Conservation (phyloP, 1,140 invertebrate genomes). For the Bombus soroeensis region DNA sequence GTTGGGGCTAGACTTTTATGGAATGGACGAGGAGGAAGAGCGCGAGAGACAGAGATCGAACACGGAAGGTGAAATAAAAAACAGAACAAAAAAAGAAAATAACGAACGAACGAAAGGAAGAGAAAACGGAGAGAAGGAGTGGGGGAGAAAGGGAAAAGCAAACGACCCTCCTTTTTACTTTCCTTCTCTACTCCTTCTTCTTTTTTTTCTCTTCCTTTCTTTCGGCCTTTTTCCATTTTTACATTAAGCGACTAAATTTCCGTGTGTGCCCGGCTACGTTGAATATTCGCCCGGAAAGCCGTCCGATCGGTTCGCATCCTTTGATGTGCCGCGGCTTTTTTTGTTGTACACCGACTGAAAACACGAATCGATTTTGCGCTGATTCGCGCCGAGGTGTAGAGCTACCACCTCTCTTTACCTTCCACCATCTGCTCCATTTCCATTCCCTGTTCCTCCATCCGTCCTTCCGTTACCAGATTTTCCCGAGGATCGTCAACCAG, state of each 20-base stretch:
- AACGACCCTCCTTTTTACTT: not conserved
- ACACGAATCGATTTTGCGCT: conserved; percentile 52
- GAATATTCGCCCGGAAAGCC: conserved; percentile 58
- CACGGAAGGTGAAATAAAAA: not conserved
- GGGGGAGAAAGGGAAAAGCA: conserved; percentile 49
- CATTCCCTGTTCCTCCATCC: not conserved
- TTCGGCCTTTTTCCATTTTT: conserved; percentile 28
- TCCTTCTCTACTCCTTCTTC: not conserved
- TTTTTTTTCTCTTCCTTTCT: not conserved
- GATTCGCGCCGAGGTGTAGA: conserved; percentile 28
- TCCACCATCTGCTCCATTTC: not conserved
- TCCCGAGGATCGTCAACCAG: not conserved
- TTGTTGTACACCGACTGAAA: conserved; percentile 46
- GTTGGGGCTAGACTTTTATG: not conserved
- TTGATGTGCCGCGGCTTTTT: conserved; percentile 47
- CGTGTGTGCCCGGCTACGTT: conserved; percentile 25
- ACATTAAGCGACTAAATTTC: conserved; percentile 64
- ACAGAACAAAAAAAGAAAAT: not conserved
- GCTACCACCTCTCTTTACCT: not conserved
- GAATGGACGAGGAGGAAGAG: not conserved
- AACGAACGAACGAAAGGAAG: not conserved
- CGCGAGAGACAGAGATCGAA: not conserved
- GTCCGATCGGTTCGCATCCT: conserved; percentile 57
- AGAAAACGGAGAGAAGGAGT: conserved; percentile 1
- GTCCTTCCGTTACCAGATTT: conserved; percentile 15